Evolutionary conservation across 1,140 invertebrate genomes (phyloP), one percentile per base, ranked within the genome.

Genomic region (Triops cancriformis): DNA sequence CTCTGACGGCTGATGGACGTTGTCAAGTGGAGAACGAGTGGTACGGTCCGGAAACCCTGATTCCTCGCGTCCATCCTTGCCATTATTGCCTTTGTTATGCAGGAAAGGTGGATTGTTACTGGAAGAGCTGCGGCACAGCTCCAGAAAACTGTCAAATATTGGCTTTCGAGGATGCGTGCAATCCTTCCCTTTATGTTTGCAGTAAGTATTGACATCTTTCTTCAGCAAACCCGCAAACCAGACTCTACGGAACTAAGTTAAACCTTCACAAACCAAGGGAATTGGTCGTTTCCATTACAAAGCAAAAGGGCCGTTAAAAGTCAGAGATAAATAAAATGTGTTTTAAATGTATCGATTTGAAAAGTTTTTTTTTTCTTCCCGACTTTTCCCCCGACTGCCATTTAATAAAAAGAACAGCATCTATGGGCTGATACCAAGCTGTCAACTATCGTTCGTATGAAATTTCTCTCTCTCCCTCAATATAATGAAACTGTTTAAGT

Each of bases 31-130:
- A 76, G 18, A 74, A 75, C 11, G 23, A 73, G 27, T 64, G 28
- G 26, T 80, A 76, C 37, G 42, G 23, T 6, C 73, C 77, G 26
- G 79, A 80, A 74, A 79, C 79, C 9, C 51, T 51, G 18, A 77
- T 80, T 26, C 79, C 79, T 41, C 76, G 78, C 23, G 72, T 64
- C 73, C 77, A 81, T 76, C 80, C 78, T 5, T 81, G 80, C 73
- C 80, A 81, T 77, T 81, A 81, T 72, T 81, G 80, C 74, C 73
- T 81, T 74, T 81, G 80, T 76, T 64, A 81, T 26, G 77, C 74
- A 28, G 80, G 80, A 14, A 80, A 80, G 27, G 74, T 80, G 14
- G 80, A 81, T 73, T 81, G 80, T 74, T 81, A 80, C 75, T 81
- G 80, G 80, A 81, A 81, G 73, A 77, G 79, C 72, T 81, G 80